Base-by-base conservation (phyloP, 2,113 vertebrate species). In the Willisornis vidua region DNA sequence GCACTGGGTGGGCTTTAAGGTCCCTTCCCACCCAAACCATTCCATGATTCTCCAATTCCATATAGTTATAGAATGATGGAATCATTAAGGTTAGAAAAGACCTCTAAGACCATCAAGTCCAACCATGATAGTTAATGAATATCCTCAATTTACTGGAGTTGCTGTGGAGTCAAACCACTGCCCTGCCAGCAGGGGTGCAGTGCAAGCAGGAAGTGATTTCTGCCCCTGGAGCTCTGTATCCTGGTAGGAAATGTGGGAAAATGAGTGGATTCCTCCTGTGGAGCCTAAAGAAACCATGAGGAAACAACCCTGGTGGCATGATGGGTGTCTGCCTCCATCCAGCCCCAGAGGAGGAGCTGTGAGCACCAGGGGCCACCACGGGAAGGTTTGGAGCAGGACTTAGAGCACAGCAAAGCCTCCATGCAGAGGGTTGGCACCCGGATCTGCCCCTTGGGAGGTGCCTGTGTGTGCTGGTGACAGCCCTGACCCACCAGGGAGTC, bases 1-100 rank as follows among this genome's bases (percentile, higher is more conserved):
- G 33, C 1, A 5, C 54, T 8, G 41, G 70, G 1, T 1, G 65
- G 9, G 28, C 7, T 39, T 29, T 9, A 0, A 13, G 22, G 3
- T 11, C 41, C 23, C 33, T 37, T 39, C 48, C 85, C 22, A 10
- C 18, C 85, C 74, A n/a, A 71, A 29, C 57, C 41, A 48, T 6
- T 4, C 39, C 10, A 4, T 4, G 41, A 23, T 48, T 26, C 45
- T 18, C 6, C 0, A 25, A 7, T 41, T 19, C 33, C 23, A 35
- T 23, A 14, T 8, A 23, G n/a, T 58, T 14, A 58, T 1, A 58
- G 57, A 58, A 13, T 58, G 13, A 6, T 24, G 22, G 33, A 23
- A n/a, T 58, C 33, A 35, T 23, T 23, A 58, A n/a, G 19, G 22
- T 9, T 58, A 19, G 33, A 58, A 58, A 58, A 23, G 33, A 58